Evolutionary conservation across 1,140 invertebrate genomes (phyloP), one percentile per base, ranked within the genome.

Genomic region (Dendrolimus punctatus): DNA sequence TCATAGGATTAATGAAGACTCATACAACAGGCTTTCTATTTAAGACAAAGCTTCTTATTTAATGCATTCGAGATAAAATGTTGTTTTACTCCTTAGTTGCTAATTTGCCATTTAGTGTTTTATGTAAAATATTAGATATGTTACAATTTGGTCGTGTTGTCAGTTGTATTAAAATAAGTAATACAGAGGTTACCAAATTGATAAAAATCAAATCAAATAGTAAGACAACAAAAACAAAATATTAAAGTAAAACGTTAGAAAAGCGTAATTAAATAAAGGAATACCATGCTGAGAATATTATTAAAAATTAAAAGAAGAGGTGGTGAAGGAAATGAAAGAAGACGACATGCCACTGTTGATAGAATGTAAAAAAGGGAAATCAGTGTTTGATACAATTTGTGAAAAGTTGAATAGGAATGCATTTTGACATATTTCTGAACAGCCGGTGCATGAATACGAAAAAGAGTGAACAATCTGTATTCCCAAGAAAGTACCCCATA

Each of bases 111-210:
- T 55, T 60, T 60, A 60, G 44, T 57, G 56, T 62, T 53, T 65
- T 64, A 75, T 69, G 43, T 45, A 45, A 42, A 23, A 23, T 23
- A 23, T 23, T 23, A 23, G 41, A 8, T n/a, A 71, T 68, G 68
- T 66, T 71, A 77, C 80, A 84, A 75, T 84, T 81, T 74, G 80
- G 79, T 84, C 80, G 78, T 84, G 79, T 82, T 80, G 76, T 62
- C 40, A 58, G 38, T 57, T 41, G 48, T 60, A 56, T 23, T 23
- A 9, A 48, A 45, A 44, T 51, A 51, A 5, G 45, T 45, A 51
- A 2, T 23, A 23, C 23, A 23, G 23, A 23, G 23, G 43, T 45
- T 45, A 9, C 6, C 23, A 45, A n/a, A 9, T 10, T 45, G n/a
- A 51, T 44, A 51, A 8, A 51, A 43, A 8, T 8, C 36, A 7